Evolutionary conservation across 35 echinoderm and acorn worm genomes (phyloP).

Genomic region (Ophiothrix spiculata): DNA sequence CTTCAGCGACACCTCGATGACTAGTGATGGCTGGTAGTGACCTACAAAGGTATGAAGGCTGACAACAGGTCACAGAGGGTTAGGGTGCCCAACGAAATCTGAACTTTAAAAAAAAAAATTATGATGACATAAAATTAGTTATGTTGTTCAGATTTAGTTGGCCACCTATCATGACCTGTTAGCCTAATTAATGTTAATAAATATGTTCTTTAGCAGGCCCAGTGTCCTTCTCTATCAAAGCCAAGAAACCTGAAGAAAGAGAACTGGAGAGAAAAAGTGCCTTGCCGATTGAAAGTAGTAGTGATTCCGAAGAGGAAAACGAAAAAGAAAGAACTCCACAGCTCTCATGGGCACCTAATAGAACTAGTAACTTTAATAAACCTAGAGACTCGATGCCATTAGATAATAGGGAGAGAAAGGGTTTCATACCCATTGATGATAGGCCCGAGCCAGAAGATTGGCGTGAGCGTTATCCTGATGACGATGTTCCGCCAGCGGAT

Average conservation of each 20-base stretch:
- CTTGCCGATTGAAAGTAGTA: constrained; percentile 86
- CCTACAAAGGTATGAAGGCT: too few relatives aligned
- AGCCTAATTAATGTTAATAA: too few relatives aligned
- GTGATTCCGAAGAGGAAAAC: constrained; percentile 77
- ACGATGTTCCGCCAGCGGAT: neutral
- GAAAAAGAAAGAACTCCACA: constrained; percentile 1
- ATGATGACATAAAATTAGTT: too few relatives aligned
- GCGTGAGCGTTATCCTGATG: neutral
- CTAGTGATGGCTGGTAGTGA: too few relatives aligned
- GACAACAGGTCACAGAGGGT: too few relatives aligned
- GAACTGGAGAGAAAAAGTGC: constrained; percentile 69
- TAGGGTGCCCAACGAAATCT: too few relatives aligned
- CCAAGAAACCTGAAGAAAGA: constrained; percentile 58
- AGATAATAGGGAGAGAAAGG: neutral
- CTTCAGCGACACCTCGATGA: too few relatives aligned
- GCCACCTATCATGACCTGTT: too few relatives aligned
- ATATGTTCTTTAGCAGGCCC: constrained; percentile 49
- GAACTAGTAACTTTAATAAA: neutral
- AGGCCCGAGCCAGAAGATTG: neutral
- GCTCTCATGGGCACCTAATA: neutral
- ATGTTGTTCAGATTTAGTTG: neutral
- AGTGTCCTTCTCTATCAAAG: constrained; percentile 94
- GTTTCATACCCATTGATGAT: neutral
- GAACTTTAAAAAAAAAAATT: neutral
- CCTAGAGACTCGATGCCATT: neutral